A percentile compares a stretch with the other conserved stretches of the same genome.
These are phyloP conservation scores for Loxodonta africana DNA, from an alignment of 2,113 vertebrate genomes.

Conservation along the genomic window DNA sequence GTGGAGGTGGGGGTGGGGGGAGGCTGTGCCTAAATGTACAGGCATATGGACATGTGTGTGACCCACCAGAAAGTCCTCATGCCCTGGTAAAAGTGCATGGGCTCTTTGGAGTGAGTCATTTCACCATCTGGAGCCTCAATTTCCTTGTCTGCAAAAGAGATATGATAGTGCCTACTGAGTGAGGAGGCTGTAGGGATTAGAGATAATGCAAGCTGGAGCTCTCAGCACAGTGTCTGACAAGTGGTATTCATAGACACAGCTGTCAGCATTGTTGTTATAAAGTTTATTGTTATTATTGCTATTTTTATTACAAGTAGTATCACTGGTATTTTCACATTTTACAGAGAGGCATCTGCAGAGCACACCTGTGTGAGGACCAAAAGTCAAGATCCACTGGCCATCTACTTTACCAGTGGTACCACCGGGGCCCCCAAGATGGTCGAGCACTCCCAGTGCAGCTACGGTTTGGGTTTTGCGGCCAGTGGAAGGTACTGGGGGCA, in stretches of 20 bases:
- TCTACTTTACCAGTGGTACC: constrained; percentile 93
- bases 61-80: background rate
- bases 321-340: constrained; percentile 46
- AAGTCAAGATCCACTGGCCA: constrained; percentile 87
- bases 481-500: constrained; percentile 87
- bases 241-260: background rate
- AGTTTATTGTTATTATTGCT: background rate
- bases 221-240: background rate
- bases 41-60: background rate
- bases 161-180: accelerated
- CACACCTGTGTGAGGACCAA: constrained; percentile 88
- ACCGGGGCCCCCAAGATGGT: constrained; percentile 93
- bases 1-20: too few relatives aligned
- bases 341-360: constrained; percentile 87
- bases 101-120: background rate
- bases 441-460: constrained; percentile 91
- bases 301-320: accelerated
- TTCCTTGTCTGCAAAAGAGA: background rate
- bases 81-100: background rate
- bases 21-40: background rate
- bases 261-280: background rate
- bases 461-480: constrained; percentile 88
- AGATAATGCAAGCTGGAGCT: background rate
- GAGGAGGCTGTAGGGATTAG: background rate
- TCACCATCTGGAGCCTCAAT: background rate